phyloP scores from a whole-genome alignment of 1,140 invertebrate species.

The Spodoptera litura region DNA sequence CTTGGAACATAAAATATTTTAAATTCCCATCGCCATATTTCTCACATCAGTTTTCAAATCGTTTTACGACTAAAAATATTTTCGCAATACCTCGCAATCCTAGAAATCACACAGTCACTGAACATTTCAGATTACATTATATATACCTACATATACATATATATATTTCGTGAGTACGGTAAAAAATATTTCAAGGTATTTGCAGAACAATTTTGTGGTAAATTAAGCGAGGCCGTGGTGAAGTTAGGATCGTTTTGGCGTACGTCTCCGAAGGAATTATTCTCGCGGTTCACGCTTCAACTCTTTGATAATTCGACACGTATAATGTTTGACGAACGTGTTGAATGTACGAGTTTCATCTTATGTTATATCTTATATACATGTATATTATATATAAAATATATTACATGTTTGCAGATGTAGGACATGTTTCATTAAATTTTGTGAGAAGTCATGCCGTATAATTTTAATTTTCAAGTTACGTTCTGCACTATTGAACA shows the following conservation, averaged over 20 bases:
- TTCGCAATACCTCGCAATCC: constrained; percentile 2
- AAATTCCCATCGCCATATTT: constrained; percentile 6
- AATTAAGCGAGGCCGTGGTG: not conserved
- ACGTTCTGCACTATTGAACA: too few species aligned
- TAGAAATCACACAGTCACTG: constrained; percentile 29
- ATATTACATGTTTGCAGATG: not conserved
- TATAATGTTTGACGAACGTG: not conserved
- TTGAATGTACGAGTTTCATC: not conserved
- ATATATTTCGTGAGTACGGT: not conserved
- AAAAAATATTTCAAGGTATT: constrained; percentile 14
- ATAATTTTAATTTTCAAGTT: too few species aligned
- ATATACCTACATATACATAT: not conserved
- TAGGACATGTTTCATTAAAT: not conserved
- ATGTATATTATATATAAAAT: too few species aligned
- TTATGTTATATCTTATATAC: not conserved
- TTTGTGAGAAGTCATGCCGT: too few species aligned
- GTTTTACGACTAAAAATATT: constrained; percentile 6
- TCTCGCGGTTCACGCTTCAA: constrained; percentile 5
- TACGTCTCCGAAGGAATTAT: constrained; percentile 8
- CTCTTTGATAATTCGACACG: constrained; percentile 6
- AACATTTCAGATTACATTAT: constrained; percentile 15
- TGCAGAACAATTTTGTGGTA: constrained; percentile 8
- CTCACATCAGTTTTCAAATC: not conserved
- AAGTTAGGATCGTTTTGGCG: constrained; percentile 7
- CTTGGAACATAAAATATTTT: not conserved